Conservation (phyloP, 2,113 vertebrate genomes). For the Apodemus speciosus region DNA sequence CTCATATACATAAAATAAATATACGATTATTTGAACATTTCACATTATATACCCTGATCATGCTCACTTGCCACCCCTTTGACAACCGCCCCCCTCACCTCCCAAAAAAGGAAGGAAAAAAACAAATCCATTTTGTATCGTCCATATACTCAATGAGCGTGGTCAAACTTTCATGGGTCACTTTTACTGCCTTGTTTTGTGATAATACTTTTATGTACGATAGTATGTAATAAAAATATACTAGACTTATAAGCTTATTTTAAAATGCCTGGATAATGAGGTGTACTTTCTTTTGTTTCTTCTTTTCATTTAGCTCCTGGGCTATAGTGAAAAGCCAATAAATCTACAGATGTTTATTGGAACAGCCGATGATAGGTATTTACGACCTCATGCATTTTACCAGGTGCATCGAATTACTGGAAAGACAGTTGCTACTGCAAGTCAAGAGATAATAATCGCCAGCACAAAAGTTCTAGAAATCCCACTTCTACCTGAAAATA, state of each 20-base stretch:
- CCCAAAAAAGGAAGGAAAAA: background rate
- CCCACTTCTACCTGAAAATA: conserved; percentile 97
- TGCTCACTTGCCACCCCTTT: background rate
- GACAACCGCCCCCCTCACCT: background rate
- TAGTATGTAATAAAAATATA: conserved; percentile 10
- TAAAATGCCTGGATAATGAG: conserved; percentile 51
- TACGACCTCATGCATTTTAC: conserved; percentile 98
- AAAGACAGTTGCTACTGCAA: conserved; percentile 97
- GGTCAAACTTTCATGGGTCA: background rate
- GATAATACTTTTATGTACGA: conserved; percentile 5
- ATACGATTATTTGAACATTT: background rate
- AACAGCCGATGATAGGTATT: conserved; percentile 97
- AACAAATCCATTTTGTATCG: background rate
- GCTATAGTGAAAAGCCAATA: conserved; percentile 96
- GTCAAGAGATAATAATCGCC: conserved; percentile 95
- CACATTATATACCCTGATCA: background rate
- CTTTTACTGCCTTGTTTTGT: conserved; percentile 10
- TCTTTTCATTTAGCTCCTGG: conserved; percentile 90
- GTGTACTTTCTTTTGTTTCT: conserved; percentile 17
- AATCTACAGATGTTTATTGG: conserved; percentile 99
- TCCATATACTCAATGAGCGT: background rate
- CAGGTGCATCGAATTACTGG: conserved; percentile 99
- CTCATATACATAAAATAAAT: background rate
- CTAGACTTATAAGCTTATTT: conserved; percentile 44
- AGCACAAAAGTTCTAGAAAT: conserved; percentile 99